Conservation (phyloP, 1,140 invertebrate species). For the Eumaeus atala region DNA sequence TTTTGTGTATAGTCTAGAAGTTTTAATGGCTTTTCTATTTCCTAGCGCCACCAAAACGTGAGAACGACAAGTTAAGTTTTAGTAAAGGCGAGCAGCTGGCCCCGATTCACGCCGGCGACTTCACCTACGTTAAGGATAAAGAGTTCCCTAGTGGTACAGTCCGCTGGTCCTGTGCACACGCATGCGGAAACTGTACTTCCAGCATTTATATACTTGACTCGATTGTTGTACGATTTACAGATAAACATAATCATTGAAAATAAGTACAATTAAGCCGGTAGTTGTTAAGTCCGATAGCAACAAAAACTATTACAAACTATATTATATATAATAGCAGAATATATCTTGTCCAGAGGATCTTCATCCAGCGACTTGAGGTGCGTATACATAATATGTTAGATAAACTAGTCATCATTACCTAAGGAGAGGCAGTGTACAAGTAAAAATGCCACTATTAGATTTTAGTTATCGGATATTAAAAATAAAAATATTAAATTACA, state of each 20-base stretch:
- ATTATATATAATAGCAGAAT: too few species aligned
- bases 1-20: not conserved
- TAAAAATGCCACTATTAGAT: too few species aligned
- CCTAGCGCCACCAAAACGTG: not conserved
- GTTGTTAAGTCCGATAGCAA: too few species aligned
- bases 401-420: too few species aligned
- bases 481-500: too few species aligned
- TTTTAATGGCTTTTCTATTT: conserved; percentile 5
- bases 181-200: conserved; percentile 30
- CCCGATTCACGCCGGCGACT: conserved; percentile 35
- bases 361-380: too few species aligned
- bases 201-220: conserved; percentile 43
- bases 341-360: too few species aligned
- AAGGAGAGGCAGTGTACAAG: too few species aligned
- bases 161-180: conserved; percentile 37
- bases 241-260: conserved; percentile 36
- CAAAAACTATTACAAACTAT: too few species aligned
- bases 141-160: conserved; percentile 38
- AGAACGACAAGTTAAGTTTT: conserved; percentile 33
- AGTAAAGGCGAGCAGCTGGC: conserved; percentile 26
- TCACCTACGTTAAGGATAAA: conserved; percentile 36
- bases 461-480: too few species aligned
- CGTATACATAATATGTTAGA: too few species aligned
- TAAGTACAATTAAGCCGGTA: too few species aligned
- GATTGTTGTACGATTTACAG: conserved; percentile 42